Percentiles rank a stretch among this genome's conserved stretches.
These are phyloP conservation scores for Germaria angustata DNA, from an alignment of 2,888 invertebrate genomes.

Conservation along the genomic window DNA sequence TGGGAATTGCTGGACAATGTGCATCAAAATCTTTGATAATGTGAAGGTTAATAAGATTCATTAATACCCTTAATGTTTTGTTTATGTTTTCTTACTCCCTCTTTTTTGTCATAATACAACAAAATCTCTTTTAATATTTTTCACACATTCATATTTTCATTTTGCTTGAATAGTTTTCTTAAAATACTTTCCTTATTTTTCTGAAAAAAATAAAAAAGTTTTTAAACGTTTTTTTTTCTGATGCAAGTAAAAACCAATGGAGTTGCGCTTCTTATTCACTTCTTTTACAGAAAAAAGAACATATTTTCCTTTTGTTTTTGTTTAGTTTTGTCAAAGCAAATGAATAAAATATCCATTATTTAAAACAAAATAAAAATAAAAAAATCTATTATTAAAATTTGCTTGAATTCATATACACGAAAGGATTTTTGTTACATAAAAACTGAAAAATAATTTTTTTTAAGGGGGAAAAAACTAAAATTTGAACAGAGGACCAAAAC, in stretches of 20 bases:
- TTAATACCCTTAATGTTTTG: constrained; percentile 2
- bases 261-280: constrained; percentile 14
- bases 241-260: constrained; percentile 16
- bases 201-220: too few species aligned
- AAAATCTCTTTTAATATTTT: constrained; percentile 45
- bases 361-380: constrained; percentile 2
- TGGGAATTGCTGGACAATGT: too few species aligned
- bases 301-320: background rate
- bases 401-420: background rate
- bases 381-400: constrained; percentile 15
- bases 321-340: constrained; percentile 15
- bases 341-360: constrained; percentile 1
- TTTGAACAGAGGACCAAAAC: background rate
- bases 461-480: background rate
- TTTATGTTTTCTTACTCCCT: background rate
- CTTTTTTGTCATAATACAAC: constrained; percentile 43
- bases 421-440: background rate
- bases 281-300: constrained; percentile 1
- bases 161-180: background rate
- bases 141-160: constrained; percentile 64
- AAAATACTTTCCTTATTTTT: background rate
- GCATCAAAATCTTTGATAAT: too few species aligned
- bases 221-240: background rate
- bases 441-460: background rate
- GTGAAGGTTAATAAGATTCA: background rate